Percentiles rank a stretch among this genome's conserved stretches.
Conservation (phyloP, 2,113 vertebrate genomes). For the Acanthochromis polyacanthus region DNA sequence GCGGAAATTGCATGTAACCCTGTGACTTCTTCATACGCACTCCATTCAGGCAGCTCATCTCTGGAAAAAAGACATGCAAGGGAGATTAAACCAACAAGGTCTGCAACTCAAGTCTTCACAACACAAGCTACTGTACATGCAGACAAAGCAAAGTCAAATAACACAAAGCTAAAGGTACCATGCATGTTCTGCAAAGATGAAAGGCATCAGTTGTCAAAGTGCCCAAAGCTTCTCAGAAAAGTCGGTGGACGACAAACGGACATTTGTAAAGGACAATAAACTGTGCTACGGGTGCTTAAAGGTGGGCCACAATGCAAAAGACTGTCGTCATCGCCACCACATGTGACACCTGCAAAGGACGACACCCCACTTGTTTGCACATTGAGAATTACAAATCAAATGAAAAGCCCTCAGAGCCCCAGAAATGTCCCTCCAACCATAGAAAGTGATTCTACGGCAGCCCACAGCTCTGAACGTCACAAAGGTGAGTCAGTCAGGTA, state of each 20-base stretch:
- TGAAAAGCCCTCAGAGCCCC: background rate
- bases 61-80: background rate
- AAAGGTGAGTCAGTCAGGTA: background rate
- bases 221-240: background rate
- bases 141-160: background rate
- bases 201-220: background rate
- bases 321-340: background rate
- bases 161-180: background rate
- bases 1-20: slow-evolving; percentile 19
- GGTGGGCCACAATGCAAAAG: background rate
- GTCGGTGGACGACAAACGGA: background rate
- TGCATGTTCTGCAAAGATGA: background rate
- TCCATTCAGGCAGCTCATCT: background rate
- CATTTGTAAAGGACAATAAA: background rate
- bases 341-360: background rate
- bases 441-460: background rate
- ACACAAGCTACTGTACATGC: background rate
- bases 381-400: background rate
- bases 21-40: background rate
- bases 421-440: background rate
- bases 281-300: background rate
- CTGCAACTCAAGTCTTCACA: background rate
- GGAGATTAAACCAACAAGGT: background rate
- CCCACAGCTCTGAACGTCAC: background rate
- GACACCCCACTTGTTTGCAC: slow-evolving; percentile 1